These are phyloP conservation scores for Lordiphosa fenestrarum DNA, from an alignment of 2,888 invertebrate genomes.

Conservation along the genomic window DNA sequence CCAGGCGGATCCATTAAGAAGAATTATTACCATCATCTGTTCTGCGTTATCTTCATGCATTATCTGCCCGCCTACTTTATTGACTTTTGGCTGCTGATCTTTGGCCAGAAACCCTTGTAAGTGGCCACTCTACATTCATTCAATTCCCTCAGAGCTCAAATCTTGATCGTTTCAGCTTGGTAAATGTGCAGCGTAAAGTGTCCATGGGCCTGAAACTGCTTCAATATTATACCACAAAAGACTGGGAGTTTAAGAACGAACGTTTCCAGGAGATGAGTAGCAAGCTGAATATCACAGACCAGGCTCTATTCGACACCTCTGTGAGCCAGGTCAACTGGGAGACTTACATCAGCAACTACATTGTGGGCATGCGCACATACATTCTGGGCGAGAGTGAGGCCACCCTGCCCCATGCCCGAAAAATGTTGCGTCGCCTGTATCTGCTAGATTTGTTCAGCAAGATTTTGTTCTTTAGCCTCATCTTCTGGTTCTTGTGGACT, in stretches of 20 bases:
- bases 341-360: slow-evolving; percentile 85
- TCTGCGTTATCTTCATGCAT: slow-evolving; percentile 87
- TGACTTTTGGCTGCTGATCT: slow-evolving; percentile 85
- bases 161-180: slow-evolving; percentile 81
- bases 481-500: slow-evolving; percentile 78
- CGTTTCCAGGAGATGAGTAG: slow-evolving; percentile 82
- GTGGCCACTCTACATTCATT: slow-evolving; percentile 70
- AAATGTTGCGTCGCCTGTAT: slow-evolving; percentile 79
- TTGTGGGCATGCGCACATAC: slow-evolving; percentile 91
- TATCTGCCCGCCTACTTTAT: slow-evolving; percentile 89
- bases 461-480: slow-evolving; percentile 62
- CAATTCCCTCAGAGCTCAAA: not conserved
- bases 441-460: slow-evolving; percentile 81
- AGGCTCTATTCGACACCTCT: slow-evolving; percentile 83
- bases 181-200: slow-evolving; percentile 83
- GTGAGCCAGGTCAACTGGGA: slow-evolving; percentile 83
- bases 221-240: slow-evolving; percentile 88
- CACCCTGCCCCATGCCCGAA: slow-evolving; percentile 86
- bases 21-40: slow-evolving; percentile 84
- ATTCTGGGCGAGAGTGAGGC: slow-evolving; percentile 91
- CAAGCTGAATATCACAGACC: slow-evolving; percentile 82
- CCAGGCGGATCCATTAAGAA: slow-evolving; percentile 88
- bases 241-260: slow-evolving; percentile 88
- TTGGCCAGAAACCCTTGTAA: slow-evolving; percentile 90
- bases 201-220: slow-evolving; percentile 84